These are phyloP conservation scores for Agraylea sexmaculata DNA, from an alignment of 1,140 invertebrate species.

Conservation along the genomic window DNA sequence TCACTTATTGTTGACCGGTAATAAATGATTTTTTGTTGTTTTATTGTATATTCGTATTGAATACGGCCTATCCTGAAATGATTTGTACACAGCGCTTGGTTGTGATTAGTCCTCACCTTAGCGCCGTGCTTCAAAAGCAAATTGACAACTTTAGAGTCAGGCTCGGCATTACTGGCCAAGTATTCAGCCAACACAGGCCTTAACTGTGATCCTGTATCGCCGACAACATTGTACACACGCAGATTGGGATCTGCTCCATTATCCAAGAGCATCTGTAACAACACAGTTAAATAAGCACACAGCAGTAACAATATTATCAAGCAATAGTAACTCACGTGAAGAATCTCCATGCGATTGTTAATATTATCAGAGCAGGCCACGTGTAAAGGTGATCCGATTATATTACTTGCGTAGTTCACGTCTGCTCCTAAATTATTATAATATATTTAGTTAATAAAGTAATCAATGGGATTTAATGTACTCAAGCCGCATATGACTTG, in stretches of 20 bases:
- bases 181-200: constrained; percentile 74
- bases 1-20: not conserved
- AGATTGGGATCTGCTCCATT: constrained; percentile 69
- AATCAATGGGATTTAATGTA: too few species aligned
- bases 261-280: constrained; percentile 53
- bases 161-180: constrained; percentile 60
- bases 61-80: too few species aligned
- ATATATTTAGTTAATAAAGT: too few species aligned
- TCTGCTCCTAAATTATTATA: constrained; percentile 61
- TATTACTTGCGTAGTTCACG: constrained; percentile 69
- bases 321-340: constrained; percentile 30
- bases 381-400: constrained; percentile 75
- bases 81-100: not conserved
- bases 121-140: constrained; percentile 72
- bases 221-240: constrained; percentile 60
- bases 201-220: constrained; percentile 46
- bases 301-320: not conserved
- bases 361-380: constrained; percentile 78
- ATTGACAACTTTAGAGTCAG: constrained; percentile 53
- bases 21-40: not conserved
- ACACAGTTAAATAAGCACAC: not conserved
- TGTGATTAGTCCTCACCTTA: constrained; percentile 39
- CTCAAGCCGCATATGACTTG: too few species aligned
- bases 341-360: constrained; percentile 54
- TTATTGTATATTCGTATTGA: not conserved